Evolutionary conservation across 2,797 vertebrate species (phyloP).

Genomic region (Okamejei kenojei): DNA sequence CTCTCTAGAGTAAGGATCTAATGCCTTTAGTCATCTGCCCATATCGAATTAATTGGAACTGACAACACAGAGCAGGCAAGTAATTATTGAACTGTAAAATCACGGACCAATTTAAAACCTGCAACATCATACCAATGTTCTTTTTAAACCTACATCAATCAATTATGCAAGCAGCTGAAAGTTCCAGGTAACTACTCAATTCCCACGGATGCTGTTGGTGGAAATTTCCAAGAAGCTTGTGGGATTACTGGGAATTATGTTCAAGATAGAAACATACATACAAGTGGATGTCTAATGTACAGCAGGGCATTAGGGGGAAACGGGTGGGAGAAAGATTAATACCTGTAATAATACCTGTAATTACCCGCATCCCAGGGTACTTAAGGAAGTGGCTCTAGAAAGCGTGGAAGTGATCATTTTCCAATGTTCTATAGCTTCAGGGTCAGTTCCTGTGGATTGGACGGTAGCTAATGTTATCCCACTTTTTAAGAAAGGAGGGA

Average conservation of each 20-base stretch:
- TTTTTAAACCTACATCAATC: background rate
- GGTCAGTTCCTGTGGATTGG: no score
- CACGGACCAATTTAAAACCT: background rate
- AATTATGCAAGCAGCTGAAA: conserved; percentile 8
- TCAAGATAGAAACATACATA: background rate
- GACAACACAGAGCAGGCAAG: conserved; percentile 9
- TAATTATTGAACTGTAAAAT: conserved; percentile 26
- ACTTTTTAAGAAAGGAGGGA: no score
- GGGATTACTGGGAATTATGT: background rate
- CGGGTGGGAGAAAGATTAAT: background rate
- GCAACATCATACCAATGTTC: background rate
- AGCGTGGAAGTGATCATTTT: no score
- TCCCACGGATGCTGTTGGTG: background rate
- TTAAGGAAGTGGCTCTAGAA: no score
- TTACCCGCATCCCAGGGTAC: no score
- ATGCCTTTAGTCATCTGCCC: background rate
- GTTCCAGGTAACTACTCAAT: background rate
- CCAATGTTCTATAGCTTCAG: no score
- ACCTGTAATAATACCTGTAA: no score
- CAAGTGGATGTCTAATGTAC: background rate
- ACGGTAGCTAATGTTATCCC: no score
- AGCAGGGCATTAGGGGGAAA: background rate
- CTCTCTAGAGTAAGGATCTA: background rate
- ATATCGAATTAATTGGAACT: background rate
- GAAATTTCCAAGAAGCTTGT: background rate